Base-by-base conservation (phyloP, 2,113 vertebrate genomes). In the Camelus dromedarius region DNA sequence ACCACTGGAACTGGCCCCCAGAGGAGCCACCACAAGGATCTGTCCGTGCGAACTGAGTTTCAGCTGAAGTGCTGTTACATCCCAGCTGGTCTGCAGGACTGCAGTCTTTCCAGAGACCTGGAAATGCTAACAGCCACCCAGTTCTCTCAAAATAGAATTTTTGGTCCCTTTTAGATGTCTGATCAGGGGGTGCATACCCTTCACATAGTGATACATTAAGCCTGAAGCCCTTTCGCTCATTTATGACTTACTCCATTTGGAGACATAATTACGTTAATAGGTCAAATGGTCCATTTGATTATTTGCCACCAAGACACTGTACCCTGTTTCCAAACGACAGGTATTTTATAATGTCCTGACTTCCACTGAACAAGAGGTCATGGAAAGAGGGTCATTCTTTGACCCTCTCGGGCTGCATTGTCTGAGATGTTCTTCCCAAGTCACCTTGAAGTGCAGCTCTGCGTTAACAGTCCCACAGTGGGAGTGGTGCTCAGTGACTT, bases 381-480 rank as follows among this genome's bases (percentile, higher is more conserved):
- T 14, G 18, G 89, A 32, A 64, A 50, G 38, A 42, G 38, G 38
- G 54, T 75, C 26, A 38, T 62, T 66, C 77, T 38, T 10, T 38
- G 35, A 32, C 16, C 15, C 32, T 22, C 9, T 60, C 4, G 7
- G 26, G 38, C 8, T 15, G 20, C 64, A 3, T 56, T 64, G 12
- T 32, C 64, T 30, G 60, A 38, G 32, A 35, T 4, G 12, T 15
- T 60, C 15, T 67, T 91, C 46, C 77, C 14, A 16, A 13, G 48
- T 46, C 52, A 14, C 1, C 82, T 26, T 50, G 83, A 48, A 42
- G 35, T 54, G 1, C 1, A 42, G 38, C 28, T 24, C 67, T 24
- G 3, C 18, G 0, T 16, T 19, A 12, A 46, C 30, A 11, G 22
- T 18, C 67, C 28, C 15, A 0, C 1, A 52, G 46, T 0, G 0